Base-by-base conservation (phyloP, 2,888 invertebrate species). In the Sceliomorpha sp. region DNA sequence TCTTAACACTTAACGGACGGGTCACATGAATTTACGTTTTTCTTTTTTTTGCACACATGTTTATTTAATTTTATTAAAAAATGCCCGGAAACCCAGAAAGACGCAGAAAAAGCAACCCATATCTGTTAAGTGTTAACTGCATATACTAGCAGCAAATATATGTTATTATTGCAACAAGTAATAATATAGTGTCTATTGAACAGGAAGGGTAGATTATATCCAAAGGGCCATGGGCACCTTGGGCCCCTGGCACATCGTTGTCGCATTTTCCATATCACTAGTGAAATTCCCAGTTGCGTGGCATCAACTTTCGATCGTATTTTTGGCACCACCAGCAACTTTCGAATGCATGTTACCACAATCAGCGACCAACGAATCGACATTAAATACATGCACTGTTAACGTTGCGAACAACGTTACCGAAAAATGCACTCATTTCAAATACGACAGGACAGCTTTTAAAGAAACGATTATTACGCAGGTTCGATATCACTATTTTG, bases 401-500 rank as follows among this genome's bases (percentile, higher is more conserved):
- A 32, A 81, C 14, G 67, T 78, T 2, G 80, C 76, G 20, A 86
- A 83, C 42, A 70, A 58, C 6, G 81, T 80, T 1, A 48, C 73
- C 36, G 77, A 83, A 39, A 77, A 84, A 39, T 88, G 88, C 40
- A 76, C 72, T 1, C 39, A 74, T 17, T 87, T 86, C 82, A 89
- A 90, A 44, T 94, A 92, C 76, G 91, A 94, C 74, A 86, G 82
- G 14, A 89, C 89, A 17, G 78, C 90, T 31, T 93, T 93, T 80
- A 87, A 81, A 27, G 90, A 91, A 36, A 93, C 92, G 6, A 93
- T 94, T 31, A 90, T 91, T 24, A 91, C 92, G 0, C 92, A 89
- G 87, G 89, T 89, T 66, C 62, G 55, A n/a, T n/a, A n/a, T n/a
- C n/a, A n/a, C n/a, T n/a, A n/a, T n/a, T n/a, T n/a, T n/a, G n/a